Percentiles rank a stretch among this genome's conserved stretches.
Evolutionary conservation across 2,797 vertebrate species (phyloP).

Genomic region (Macropus fuliginosus): DNA sequence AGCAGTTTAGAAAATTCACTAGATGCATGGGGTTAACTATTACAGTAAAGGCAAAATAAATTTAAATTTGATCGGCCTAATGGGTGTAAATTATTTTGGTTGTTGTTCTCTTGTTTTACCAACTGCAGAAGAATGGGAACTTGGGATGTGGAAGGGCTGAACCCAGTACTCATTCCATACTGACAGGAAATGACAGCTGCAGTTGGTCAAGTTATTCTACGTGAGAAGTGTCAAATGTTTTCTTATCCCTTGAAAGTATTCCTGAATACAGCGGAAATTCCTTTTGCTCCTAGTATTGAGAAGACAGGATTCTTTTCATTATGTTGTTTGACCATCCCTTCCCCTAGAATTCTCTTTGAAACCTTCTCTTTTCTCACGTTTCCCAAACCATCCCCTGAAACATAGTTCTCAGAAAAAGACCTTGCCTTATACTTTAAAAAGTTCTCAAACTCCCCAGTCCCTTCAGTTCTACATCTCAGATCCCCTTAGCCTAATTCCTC

Average conservation of each 20-base stretch:
- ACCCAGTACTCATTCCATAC: not conserved
- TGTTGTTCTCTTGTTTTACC: not conserved
- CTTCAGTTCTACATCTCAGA: not conserved
- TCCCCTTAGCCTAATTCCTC: not conserved
- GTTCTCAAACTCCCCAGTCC: not conserved
- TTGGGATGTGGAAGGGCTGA: not conserved
- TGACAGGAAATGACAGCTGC: not conserved
- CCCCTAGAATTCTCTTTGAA: not conserved
- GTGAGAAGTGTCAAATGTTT: not conserved
- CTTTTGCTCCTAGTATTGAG: not conserved
- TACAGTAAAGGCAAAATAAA: not conserved
- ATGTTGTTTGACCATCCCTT: not conserved
- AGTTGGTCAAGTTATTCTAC: constrained; percentile 13
- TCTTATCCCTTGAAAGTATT: not conserved
- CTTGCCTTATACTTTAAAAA: not conserved
- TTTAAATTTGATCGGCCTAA: not conserved
- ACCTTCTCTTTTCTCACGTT: not conserved
- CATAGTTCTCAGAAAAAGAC: not conserved
- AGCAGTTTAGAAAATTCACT: not conserved
- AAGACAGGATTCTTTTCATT: not conserved
- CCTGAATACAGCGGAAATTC: not conserved
- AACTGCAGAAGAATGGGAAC: not conserved
- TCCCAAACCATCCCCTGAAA: not conserved
- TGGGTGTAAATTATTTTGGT: not conserved
- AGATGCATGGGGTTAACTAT: not conserved